Evolutionary conservation across 2,888 invertebrate genomes (phyloP), one percentile per base, ranked within the genome.

Genomic region (Lypha dubia): DNA sequence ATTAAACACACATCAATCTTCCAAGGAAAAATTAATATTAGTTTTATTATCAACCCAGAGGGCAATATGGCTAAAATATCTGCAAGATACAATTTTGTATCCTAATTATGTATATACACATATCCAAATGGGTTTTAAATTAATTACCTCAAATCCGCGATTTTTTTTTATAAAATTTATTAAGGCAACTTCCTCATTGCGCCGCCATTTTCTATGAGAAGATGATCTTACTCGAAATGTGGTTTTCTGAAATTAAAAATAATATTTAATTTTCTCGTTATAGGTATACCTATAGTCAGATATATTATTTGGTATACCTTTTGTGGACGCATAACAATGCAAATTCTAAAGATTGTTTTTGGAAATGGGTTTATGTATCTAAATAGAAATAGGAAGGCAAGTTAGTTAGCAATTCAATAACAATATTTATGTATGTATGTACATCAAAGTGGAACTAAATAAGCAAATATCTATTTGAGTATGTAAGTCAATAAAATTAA

Each of bases 91-190:
- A n/a, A n/a, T n/a, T n/a, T n/a, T n/a, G n/a, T n/a, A n/a, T n/a
- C n/a, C n/a, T n/a, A n/a, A n/a, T n/a, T n/a, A n/a, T n/a, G n/a
- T n/a, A n/a, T n/a, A n/a, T n/a, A n/a, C n/a, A n/a, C n/a, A n/a
- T n/a, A n/a, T n/a, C n/a, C n/a, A n/a, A n/a, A n/a, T n/a, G n/a
- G n/a, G n/a, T n/a, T n/a, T n/a, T n/a, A n/a, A n/a, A n/a, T 28
- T 38, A 38, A 11, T 3, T 75, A 75, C 75, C 75, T 79, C 79
- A 63, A 79, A 79, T 35, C 70, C 32, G 0, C 17, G 58, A 63
- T 79, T 79, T 17, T 32, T 13, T 35, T 79, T 79, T 0, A 79
- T 44, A 53, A 24, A 79, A n/a, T 44, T 17, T 11, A 79, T 70
- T 17, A 79, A 32, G 9, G 22, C 38, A 1, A 63, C 6, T 53